These are phyloP conservation scores for Lonchura striata DNA, from an alignment of 2,113 vertebrate species.

Conservation along the genomic window DNA sequence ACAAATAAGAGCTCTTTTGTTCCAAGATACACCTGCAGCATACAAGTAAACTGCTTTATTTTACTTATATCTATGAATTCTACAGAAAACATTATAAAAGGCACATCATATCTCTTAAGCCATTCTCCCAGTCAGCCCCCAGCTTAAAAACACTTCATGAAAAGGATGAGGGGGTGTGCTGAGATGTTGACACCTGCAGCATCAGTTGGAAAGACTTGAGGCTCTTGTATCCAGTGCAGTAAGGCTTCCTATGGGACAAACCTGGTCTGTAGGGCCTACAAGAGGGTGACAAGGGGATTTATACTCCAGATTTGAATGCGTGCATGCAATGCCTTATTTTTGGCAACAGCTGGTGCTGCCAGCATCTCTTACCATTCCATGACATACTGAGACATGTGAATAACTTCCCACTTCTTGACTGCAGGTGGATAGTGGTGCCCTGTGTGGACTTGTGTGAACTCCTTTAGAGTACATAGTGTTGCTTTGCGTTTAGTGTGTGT, in stretches of 20 bases:
- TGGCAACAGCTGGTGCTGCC: neutral
- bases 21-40: neutral
- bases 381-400: neutral
- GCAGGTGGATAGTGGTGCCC: neutral
- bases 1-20: neutral
- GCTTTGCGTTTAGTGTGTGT: neutral
- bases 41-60: neutral
- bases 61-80: neutral
- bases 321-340: neutral
- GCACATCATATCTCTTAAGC: neutral
- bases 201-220: neutral
- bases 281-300: neutral
- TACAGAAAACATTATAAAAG: neutral
- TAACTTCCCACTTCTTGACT: neutral
- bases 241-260: neutral
- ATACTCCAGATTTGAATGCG: rapidly evolving
- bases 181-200: neutral
- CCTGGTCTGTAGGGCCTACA: neutral
- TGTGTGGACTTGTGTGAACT: neutral
- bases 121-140: neutral
- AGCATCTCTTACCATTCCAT: neutral
- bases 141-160: neutral
- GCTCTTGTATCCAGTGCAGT: neutral
- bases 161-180: too few species aligned
- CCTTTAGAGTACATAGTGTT: neutral